Evolutionary conservation across 1,140 invertebrate genomes (phyloP).

Genomic region (Rhopalosiphum padi): DNA sequence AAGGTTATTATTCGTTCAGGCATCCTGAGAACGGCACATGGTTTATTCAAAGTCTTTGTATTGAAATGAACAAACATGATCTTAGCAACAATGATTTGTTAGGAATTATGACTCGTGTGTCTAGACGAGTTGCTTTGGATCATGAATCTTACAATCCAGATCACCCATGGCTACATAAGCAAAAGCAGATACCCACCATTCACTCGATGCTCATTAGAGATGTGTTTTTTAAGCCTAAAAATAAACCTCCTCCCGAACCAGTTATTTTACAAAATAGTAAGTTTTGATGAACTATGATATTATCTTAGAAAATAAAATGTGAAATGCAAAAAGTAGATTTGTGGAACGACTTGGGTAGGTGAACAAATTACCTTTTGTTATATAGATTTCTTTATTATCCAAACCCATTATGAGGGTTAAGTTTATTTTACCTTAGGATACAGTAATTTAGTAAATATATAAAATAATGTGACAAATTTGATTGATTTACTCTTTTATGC

Average conservation of each 20-base stretch:
- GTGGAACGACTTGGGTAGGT: background rate
- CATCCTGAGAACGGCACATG: slow-evolving; percentile 72
- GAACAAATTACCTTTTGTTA: slow-evolving; percentile 37
- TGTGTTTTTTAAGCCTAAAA: slow-evolving; percentile 66
- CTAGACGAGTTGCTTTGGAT: slow-evolving; percentile 70
- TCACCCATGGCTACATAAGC: slow-evolving; percentile 66
- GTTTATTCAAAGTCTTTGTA: slow-evolving; percentile 75
- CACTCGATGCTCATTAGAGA: slow-evolving; percentile 74
- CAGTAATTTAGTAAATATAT: background rate
- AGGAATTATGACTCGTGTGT: slow-evolving; percentile 72
- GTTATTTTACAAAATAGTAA: slow-evolving; percentile 9
- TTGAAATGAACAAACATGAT: slow-evolving; percentile 66
- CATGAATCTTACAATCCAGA: slow-evolving; percentile 68
- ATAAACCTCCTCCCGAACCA: slow-evolving; percentile 58
- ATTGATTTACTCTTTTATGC: background rate
- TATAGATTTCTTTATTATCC: slow-evolving; percentile 34
- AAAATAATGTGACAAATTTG: background rate
- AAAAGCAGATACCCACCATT: slow-evolving; percentile 75
- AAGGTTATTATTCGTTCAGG: slow-evolving; percentile 75
- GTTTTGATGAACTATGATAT: background rate
- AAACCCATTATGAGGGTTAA: background rate
- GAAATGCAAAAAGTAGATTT: slow-evolving; percentile 22
- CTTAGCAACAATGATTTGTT: slow-evolving; percentile 67
- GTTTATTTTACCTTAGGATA: slow-evolving; percentile 50
- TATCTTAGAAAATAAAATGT: background rate